phyloP scores from a whole-genome alignment of 2,888 invertebrate species.

The Mylabris sibirica region DNA sequence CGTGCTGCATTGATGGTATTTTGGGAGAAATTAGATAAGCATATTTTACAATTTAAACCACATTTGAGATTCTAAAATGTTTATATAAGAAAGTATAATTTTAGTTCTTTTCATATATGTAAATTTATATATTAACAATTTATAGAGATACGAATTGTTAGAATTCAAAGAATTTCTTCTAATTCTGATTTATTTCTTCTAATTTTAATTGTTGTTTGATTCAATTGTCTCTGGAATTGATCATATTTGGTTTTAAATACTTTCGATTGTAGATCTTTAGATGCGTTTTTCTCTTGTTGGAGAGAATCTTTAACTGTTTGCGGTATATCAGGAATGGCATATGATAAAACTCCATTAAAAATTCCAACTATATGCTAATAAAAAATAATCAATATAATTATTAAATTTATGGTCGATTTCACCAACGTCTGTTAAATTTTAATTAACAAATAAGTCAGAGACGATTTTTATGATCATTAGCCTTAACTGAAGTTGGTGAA shows the following conservation, averaged over 20 bases:
- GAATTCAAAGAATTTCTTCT: background rate
- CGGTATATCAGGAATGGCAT: slow-evolving; percentile 67
- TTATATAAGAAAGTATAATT: background rate
- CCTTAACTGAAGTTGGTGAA: too few species aligned
- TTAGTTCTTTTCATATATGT: slow-evolving; percentile 7
- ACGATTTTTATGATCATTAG: too few species aligned
- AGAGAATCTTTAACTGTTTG: slow-evolving; percentile 21
- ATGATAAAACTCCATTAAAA: slow-evolving; percentile 67
- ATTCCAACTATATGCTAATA: slow-evolving; percentile 66
- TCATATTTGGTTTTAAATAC: background rate
- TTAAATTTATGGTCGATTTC: too few species aligned
- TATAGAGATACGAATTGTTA: background rate
- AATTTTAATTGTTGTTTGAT: background rate
- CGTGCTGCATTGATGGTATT: slow-evolving; percentile 93
- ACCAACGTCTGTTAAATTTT: too few species aligned
- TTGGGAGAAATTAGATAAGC: slow-evolving; percentile 96
- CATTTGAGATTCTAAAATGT: slow-evolving; percentile 75
- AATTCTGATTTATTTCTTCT: background rate
- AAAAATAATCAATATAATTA: too few species aligned
- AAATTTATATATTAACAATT: slow-evolving; percentile 11
- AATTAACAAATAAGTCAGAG: too few species aligned
- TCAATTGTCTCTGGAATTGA: background rate
- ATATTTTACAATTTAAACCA: slow-evolving; percentile 88
- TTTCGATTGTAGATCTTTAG: slow-evolving; percentile 16
- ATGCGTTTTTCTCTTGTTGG: slow-evolving; percentile 11